Base-by-base conservation (phyloP, 2,888 invertebrate genomes). In the Limnephilus marmoratus region DNA sequence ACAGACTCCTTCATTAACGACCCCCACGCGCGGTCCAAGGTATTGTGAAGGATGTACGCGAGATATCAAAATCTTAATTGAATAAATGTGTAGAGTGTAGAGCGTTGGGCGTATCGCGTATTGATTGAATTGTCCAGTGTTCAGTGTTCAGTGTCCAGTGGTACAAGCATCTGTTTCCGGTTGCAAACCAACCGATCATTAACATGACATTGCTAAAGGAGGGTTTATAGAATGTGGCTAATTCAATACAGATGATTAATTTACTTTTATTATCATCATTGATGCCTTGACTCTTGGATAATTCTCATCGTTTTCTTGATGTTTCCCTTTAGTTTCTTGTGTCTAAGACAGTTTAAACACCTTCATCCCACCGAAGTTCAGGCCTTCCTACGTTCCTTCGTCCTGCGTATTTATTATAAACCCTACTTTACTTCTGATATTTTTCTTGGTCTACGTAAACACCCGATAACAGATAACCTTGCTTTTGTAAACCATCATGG, bases 11-110 rank as follows among this genome's bases (percentile, higher is more conserved):
- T 87, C 86, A 53, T 87, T 87, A 87, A 49, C 53, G 45, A 24
- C 49, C 13, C 45, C 86, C 29, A 87, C 86, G 29, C 86, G 86
- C n/a, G 41, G 37, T 83, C 37, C 83, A 34, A 83, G 82, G 31
- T 31, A 34, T 34, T 45, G 85, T 86, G 45, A 86, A 86, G 85
- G 49, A 41, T 45, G 85, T 87, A 87, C 41, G 89, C 31, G 89
- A 80, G 24, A 89, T 89, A 29, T 80, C 81, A 80, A 81, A 31
- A 37, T n/a, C 81, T 89, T 89, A 89, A 89, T 89, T 89, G 81
- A 89, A 89, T 89, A 81, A 34, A 89, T 81, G 29, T 81, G 81
- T 89, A 41, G 37, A 15, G 29, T 81, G 81, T 89, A 41, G 37
- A 15, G 81, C 41, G 53, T 11, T 53, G 68, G 68, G 68, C 68